A percentile compares a stretch with the other conserved stretches of the same genome.
Conservation (phyloP, 1,140 invertebrate genomes). For the Dryas iulia region DNA sequence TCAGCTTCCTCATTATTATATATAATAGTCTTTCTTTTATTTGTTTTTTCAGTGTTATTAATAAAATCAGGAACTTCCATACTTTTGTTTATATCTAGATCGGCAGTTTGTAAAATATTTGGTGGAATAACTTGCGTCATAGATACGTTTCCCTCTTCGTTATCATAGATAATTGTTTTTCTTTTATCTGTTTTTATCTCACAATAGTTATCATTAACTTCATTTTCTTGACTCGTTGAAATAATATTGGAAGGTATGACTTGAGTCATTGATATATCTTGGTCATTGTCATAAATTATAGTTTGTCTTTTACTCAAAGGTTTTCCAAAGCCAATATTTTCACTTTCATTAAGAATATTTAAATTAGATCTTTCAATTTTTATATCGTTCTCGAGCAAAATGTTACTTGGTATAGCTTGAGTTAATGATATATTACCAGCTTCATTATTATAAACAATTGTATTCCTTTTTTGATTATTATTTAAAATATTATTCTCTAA, state of each 20-base stretch:
- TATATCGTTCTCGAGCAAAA: conserved; percentile 4
- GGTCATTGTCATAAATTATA: background rate
- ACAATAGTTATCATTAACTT: too few species aligned
- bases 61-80: background rate
- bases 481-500: background rate
- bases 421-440: background rate
- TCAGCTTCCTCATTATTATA: conserved; percentile 15
- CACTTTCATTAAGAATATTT: background rate
- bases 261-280: background rate
- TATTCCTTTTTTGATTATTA: conserved; percentile 13
- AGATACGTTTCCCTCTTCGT: conserved; percentile 28
- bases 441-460: conserved; percentile 29
- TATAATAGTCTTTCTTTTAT: background rate
- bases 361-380: background rate
- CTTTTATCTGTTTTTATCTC: conserved; percentile 18
- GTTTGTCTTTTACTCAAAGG: background rate
- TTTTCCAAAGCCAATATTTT: background rate
- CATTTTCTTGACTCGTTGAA: background rate
- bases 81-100: conserved; percentile 2
- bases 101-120: conserved; percentile 12
- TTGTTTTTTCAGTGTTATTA: background rate
- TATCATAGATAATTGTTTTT: conserved; percentile 35
- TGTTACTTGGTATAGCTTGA: conserved; percentile 9
- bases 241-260: background rate
- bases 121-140: conserved; percentile 35